These are phyloP conservation scores for Chouioia cunea DNA, from an alignment of 2,888 invertebrate genomes.

Conservation along the genomic window DNA sequence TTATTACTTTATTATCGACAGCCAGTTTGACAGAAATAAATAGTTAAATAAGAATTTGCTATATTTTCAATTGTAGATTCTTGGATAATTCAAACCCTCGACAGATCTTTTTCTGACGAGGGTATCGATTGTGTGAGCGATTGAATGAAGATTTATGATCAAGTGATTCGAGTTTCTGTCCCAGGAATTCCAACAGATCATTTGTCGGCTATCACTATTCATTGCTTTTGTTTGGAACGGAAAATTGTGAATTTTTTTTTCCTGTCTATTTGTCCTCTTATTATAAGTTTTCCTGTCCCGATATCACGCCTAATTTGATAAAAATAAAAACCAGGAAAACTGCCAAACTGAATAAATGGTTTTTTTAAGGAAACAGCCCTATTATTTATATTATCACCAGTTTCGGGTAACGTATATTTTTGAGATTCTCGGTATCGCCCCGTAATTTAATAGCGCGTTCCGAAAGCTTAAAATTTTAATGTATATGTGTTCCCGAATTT, in stretches of 20 bases:
- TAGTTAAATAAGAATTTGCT: constrained; percentile 24
- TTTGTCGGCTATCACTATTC: constrained; percentile 24
- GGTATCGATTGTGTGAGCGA: constrained; percentile 35
- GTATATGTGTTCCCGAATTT: constrained; percentile 23
- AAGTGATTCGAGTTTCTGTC: constrained; percentile 27
- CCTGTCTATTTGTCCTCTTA: not conserved
- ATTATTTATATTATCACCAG: too few relatives aligned
- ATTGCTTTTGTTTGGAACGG: constrained; percentile 15
- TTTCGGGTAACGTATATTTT: constrained; percentile 4
- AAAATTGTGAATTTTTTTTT: too few relatives aligned
- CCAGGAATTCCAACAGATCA: constrained; percentile 20
- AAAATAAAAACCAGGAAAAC: not conserved
- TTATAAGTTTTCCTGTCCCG: constrained; percentile 21
- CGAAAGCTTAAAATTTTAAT: constrained; percentile 17
- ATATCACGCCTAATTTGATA: constrained; percentile 21
- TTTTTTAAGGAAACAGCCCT: not conserved
- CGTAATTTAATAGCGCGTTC: constrained; percentile 17
- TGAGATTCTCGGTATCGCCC: constrained; percentile 2
- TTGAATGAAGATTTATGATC: constrained; percentile 29
- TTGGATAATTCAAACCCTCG: constrained; percentile 23
- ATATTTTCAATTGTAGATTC: constrained; percentile 20
- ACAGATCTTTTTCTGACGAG: constrained; percentile 22
- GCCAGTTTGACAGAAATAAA: constrained; percentile 12
- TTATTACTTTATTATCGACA: constrained; percentile 1
- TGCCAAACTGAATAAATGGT: not conserved